Percentiles rank a stretch among this genome's conserved stretches.
phyloP scores from a whole-genome alignment of 1,140 invertebrate genomes.

The Hyles euphorbiae region DNA sequence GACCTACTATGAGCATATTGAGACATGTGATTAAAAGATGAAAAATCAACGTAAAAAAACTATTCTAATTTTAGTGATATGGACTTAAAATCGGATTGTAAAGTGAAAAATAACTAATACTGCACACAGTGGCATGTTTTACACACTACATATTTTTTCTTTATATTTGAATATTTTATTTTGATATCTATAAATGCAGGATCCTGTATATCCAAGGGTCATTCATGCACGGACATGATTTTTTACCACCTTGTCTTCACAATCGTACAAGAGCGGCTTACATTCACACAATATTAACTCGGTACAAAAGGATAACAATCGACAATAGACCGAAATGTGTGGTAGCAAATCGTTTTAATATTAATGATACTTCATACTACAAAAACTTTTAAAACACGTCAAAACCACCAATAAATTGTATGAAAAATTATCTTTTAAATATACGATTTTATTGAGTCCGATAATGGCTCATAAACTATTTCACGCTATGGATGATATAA shows the following conservation, averaged over 20 bases:
- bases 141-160: too few relatives aligned
- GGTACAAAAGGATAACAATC: slow-evolving; percentile 18
- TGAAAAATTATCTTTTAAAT: slow-evolving; percentile 12
- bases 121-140: too few relatives aligned
- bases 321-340: slow-evolving; percentile 14
- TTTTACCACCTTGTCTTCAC: slow-evolving; percentile 22
- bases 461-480: background rate
- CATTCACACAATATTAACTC: slow-evolving; percentile 16
- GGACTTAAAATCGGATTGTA: too few relatives aligned
- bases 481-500: background rate
- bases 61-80: too few relatives aligned
- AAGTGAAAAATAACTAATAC: too few relatives aligned
- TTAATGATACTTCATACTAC: slow-evolving; percentile 21
- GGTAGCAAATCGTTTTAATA: slow-evolving; percentile 15
- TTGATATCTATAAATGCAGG: background rate
- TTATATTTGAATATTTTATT: too few relatives aligned
- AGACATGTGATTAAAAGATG: too few relatives aligned
- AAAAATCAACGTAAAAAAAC: too few relatives aligned
- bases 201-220: slow-evolving; percentile 16
- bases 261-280: slow-evolving; percentile 14
- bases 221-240: slow-evolving; percentile 23
- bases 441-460: background rate
- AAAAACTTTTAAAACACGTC: background rate
- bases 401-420: background rate
- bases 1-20: too few relatives aligned